Percentiles rank a stretch among this genome's conserved stretches.
Evolutionary conservation across 1,140 invertebrate species (phyloP).

Genomic region (Vanessa tameamea): DNA sequence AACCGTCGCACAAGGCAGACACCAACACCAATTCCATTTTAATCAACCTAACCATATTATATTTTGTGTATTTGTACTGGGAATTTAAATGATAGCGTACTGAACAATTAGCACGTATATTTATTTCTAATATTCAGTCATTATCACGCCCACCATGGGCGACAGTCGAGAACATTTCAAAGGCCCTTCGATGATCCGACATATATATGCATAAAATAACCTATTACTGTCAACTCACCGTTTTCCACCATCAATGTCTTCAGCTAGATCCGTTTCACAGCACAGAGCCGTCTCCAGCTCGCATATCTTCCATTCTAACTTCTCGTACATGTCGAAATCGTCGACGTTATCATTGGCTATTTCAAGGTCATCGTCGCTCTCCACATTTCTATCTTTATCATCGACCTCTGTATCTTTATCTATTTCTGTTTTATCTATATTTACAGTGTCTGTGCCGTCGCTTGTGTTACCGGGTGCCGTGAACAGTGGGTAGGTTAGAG

Average conservation of each 20-base stretch:
- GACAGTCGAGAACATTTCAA: too few species aligned
- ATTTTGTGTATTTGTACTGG: too few species aligned
- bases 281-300: constrained; percentile 65
- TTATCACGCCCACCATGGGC: too few species aligned
- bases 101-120: too few species aligned
- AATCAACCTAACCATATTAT: too few species aligned
- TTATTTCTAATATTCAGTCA: too few species aligned
- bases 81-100: too few species aligned
- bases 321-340: constrained; percentile 72
- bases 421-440: constrained; percentile 10
- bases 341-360: constrained; percentile 57
- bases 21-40: too few species aligned
- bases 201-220: too few species aligned
- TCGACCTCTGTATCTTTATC: constrained; percentile 19
- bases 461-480: constrained; percentile 44
- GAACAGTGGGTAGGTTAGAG: constrained; percentile 68
- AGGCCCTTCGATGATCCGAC: too few species aligned
- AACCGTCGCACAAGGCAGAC: too few species aligned
- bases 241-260: constrained; percentile 72
- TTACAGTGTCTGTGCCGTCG: constrained; percentile 25
- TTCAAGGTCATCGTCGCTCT: constrained; percentile 18
- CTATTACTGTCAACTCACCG: constrained; percentile 42
- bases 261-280: constrained; percentile 70
- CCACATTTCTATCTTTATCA: constrained; percentile 14
- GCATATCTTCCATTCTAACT: constrained; percentile 70